Evolutionary conservation across 2,888 invertebrate species (phyloP), one percentile per base, ranked within the genome.

Genomic region (Trachelus troglodyta): DNA sequence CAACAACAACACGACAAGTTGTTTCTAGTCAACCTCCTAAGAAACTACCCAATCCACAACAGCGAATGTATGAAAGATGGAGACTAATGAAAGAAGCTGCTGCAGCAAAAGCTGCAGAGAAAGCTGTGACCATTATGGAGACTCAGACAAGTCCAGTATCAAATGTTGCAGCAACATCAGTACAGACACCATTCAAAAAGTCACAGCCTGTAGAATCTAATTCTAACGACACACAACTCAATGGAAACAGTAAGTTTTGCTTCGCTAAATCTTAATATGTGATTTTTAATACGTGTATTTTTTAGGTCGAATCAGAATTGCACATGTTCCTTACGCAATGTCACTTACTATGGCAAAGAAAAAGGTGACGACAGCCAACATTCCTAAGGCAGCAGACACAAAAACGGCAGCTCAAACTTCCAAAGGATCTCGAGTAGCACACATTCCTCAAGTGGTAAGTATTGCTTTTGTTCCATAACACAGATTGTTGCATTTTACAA

Each of bases 321-420:
- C 96, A 34, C 96, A 96, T 85, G 96, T 96, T 75, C 95, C 96
- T 77, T 96, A 97, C 92, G 95, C 96, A 37, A 93, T 94, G 84
- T 94, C 95, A 34, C 92, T 96, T 79, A 93, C 96, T 82, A 93
- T 94, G 87, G 95, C 95, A 12, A 96, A 96, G 88, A 95, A 94
- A 87, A 93, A 93, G 80, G 93, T 95, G 35, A 90, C 94, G 81
- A 90, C 89, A 85, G 92, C 81, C 34, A 78, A 76, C 1, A 85
- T 87, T 6, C 88, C 89, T 37, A 89, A 88, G 85, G 92, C 78
- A 23, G 69, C 81, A 6, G 84, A 90, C 31, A 83, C 81, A 31
- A 88, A 88, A 88, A 95, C 96, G 1, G 93, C 94, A 34, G 93
- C 95, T 37, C 96, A 96, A 92, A 96, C 96, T 1, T 92, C 94